A percentile compares a stretch with the other conserved stretches of the same genome.
These are phyloP conservation scores for Calidris pugnax DNA, from an alignment of 2,113 vertebrate genomes.

Conservation along the genomic window DNA sequence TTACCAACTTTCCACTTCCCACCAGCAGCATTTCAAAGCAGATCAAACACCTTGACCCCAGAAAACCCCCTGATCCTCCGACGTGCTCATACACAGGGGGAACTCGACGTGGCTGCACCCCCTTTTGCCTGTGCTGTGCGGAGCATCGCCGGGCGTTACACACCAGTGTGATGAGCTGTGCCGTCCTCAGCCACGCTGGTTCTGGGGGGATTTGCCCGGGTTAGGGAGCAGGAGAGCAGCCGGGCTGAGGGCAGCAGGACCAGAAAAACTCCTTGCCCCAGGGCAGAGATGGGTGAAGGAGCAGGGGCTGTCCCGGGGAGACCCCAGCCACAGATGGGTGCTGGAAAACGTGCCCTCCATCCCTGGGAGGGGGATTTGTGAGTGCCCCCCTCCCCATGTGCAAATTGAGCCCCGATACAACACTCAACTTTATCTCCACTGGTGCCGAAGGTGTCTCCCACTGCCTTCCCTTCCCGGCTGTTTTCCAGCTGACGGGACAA, in stretches of 20 bases:
- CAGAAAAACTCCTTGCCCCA: not conserved
- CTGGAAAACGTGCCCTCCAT: not conserved
- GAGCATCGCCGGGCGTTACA: rapidly evolving
- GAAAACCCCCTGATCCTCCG: not conserved
- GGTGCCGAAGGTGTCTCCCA: not conserved
- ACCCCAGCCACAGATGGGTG: rapidly evolving
- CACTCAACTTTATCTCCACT: not conserved
- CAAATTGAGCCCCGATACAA: not conserved
- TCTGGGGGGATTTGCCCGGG: not conserved
- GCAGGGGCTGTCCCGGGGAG: not conserved
- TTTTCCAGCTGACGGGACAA: constrained; percentile 17
- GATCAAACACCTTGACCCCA: not conserved
- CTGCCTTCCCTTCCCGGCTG: not conserved
- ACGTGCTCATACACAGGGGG: rapidly evolving
- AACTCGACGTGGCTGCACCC: not conserved
- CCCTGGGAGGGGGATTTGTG: not conserved
- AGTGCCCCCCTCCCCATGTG: not conserved
- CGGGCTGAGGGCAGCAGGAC: not conserved
- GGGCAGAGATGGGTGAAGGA: not conserved
- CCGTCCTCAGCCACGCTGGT: not conserved
- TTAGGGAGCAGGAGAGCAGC: not conserved
- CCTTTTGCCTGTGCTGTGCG: rapidly evolving
- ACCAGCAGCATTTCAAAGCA: not conserved
- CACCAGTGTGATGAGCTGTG: not conserved
- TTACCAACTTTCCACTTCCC: not conserved